Evolutionary conservation across 2,113 vertebrate species (phyloP).

Genomic region (Phaethornis superciliosus): DNA sequence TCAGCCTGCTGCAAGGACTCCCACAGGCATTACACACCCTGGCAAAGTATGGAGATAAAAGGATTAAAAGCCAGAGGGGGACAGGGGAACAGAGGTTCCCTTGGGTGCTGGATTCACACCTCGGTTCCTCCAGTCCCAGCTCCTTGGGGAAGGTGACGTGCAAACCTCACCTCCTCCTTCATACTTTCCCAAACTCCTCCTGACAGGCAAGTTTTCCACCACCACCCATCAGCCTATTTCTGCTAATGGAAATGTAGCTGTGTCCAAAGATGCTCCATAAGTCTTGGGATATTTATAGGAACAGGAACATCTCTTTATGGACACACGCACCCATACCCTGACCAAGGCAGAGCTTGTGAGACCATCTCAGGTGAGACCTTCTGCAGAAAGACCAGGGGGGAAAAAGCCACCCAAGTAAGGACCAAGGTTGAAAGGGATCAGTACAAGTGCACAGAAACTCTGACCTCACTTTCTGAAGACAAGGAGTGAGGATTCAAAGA

Average conservation of each 20-base stretch:
- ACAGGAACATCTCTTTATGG: background rate
- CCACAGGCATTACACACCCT: background rate
- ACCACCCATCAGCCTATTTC: background rate
- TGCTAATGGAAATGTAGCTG: background rate
- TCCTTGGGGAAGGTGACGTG: background rate
- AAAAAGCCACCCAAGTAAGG: rapidly evolving
- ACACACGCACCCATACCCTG: rapidly evolving
- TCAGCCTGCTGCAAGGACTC: background rate
- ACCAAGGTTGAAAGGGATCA: background rate
- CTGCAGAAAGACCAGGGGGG: rapidly evolving
- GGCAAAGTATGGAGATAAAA: background rate
- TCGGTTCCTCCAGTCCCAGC: background rate
- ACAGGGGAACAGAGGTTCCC: rapidly evolving
- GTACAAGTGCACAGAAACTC: background rate
- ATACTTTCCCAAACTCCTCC: background rate
- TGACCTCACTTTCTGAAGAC: background rate
- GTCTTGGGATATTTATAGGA: background rate
- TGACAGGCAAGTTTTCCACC: background rate
- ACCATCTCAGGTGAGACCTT: background rate
- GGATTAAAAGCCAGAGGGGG: background rate
- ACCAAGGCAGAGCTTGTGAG: rapidly evolving
- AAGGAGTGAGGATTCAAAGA: background rate
- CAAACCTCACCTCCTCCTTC: background rate
- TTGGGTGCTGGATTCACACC: background rate
- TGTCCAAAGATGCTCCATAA: background rate